These are phyloP conservation scores for Scaeva pyrastri DNA, from an alignment of 2,888 invertebrate genomes.

Conservation along the genomic window DNA sequence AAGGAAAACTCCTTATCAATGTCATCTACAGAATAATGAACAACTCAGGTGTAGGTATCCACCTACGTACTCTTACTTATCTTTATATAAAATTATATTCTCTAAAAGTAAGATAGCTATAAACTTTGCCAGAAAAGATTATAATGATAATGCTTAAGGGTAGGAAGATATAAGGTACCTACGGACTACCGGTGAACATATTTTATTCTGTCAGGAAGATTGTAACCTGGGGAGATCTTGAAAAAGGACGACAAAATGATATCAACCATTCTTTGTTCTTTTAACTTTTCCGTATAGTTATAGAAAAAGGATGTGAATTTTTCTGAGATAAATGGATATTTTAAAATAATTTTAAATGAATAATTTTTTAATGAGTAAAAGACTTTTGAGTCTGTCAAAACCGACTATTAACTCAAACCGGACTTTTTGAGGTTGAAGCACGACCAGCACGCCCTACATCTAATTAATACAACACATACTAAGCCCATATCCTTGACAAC, in stretches of 20 bases:
- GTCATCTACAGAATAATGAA: background rate
- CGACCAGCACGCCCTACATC: no score
- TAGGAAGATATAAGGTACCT: no score
- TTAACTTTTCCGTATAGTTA: background rate
- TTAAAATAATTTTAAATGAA: background rate
- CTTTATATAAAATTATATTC: background rate
- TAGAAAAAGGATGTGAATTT: background rate
- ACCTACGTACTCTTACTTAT: no score
- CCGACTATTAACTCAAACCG: no score
- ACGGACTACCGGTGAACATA: background rate
- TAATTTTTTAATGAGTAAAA: no score
- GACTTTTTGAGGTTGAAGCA: no score
- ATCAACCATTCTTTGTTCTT: no score
- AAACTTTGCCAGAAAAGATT: conserved; percentile 6
- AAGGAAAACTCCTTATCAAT: conserved; percentile 18
- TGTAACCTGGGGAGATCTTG: background rate
- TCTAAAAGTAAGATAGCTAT: background rate
- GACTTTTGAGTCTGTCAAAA: no score
- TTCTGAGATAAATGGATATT: background rate
- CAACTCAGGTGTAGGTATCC: no score
- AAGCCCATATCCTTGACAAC: no score
- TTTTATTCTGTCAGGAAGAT: background rate
- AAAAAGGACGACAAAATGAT: background rate
- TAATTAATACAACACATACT: no score
- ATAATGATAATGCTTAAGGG: background rate